Conservation (phyloP, 2,113 vertebrate genomes). For the Erythrocercus mccallii region DNA sequence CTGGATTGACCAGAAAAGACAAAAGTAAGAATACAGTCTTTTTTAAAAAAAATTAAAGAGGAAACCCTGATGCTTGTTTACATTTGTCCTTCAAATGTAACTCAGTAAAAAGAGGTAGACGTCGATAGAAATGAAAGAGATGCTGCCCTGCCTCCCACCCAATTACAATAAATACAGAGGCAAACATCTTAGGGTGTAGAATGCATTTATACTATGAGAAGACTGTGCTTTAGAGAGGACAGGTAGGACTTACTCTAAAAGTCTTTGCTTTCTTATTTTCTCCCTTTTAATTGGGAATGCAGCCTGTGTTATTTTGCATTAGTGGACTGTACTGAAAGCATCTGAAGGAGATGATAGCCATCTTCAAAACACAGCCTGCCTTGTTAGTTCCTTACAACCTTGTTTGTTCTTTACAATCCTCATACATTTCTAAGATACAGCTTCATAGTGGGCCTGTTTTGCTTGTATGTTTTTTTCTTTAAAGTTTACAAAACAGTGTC, state of each 20-base stretch:
- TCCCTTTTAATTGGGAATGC: not conserved
- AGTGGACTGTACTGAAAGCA: not conserved
- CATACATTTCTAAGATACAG: not conserved
- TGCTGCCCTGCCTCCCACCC: not conserved
- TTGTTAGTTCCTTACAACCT: not conserved
- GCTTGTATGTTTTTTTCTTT: not conserved
- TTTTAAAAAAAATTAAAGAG: not conserved
- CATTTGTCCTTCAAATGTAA: not conserved
- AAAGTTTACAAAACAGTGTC: not conserved
- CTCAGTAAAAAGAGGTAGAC: not conserved
- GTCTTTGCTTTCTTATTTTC: not conserved
- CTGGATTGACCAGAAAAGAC: conserved; percentile 89
- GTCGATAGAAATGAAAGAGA: not conserved
- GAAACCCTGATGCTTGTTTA: not conserved
- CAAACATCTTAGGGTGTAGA: not conserved
- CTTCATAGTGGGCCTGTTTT: not conserved
- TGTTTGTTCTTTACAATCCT: not conserved
- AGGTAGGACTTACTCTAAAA: not conserved
- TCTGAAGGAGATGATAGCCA: not conserved
- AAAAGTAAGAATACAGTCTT: conserved; percentile 74
- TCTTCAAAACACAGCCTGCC: not conserved
- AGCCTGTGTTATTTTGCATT: not conserved
- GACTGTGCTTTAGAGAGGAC: not conserved
- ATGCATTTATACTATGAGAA: not conserved
- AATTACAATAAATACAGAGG: not conserved